Base-by-base conservation (phyloP, 2,113 vertebrate genomes). In the Amblyopsis rosae region DNA sequence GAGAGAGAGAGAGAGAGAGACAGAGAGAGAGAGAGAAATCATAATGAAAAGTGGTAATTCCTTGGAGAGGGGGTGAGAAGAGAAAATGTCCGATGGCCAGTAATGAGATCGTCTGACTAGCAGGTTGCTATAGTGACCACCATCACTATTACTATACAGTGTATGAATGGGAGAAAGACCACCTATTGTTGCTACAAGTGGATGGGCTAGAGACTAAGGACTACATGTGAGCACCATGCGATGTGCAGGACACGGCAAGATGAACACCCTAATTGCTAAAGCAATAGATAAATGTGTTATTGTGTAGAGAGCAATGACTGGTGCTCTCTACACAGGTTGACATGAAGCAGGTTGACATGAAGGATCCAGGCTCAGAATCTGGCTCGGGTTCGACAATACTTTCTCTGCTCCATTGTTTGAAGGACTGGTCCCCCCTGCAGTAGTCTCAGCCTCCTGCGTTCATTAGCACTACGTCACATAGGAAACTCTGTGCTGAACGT, bases 31-130 rank as follows among this genome's bases (percentile, higher is more conserved):
- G 82, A 82, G 82, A 69, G 79, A 81, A 84, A 87, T 89, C 86
- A 87, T 87, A 88, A 91, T 90, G 87, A 91, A 90, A 90, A 88
- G 86, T 88, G 86, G 87, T 90, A 88, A 91, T 90, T 91, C 88
- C 88, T 91, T 77, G 82, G 88, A 90, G 87, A 88, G 85, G 67
- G 86, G 82, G 79, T 76, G 86, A 90, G 88, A 88, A 86, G 10
- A 53, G 16, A 82, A 90, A 86, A 88, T 87, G 87, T 88, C 86
- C 86, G 84, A 87, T 87, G 86, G 90, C 88, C 88, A 89, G 85
- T 90, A 91, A 91, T 90, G 90, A 91, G 88, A 91, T 89, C 86
- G 87, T 90, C 88, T 90, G 88, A 91, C 85, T 87, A 82, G 75
- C 65, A 19, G 73, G 88, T 91, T 89, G 82, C 88, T 67, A 88